A percentile compares a stretch with the other conserved stretches of the same genome.
Evolutionary conservation across 2,888 invertebrate genomes (phyloP).

Genomic region (Netelia melanura): DNA sequence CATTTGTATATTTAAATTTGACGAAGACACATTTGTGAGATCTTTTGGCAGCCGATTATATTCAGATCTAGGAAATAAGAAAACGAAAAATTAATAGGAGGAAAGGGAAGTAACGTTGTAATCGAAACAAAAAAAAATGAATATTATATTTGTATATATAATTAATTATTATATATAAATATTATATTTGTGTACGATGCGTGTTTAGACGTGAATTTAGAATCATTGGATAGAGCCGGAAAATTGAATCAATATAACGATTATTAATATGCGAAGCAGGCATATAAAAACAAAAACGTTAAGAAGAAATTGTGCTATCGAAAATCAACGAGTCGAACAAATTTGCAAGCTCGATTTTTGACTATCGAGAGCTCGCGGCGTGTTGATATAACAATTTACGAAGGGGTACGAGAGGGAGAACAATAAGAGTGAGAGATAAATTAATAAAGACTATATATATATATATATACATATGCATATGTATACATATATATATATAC

Average conservation of each 20-base stretch:
- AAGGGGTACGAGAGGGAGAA: constrained; percentile 53
- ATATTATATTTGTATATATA: constrained; percentile 55
- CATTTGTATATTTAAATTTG: background rate
- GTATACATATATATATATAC: constrained; percentile 69
- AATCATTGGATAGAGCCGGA: constrained; percentile 35
- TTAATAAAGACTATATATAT: constrained; percentile 76
- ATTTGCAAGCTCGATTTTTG: constrained; percentile 60
- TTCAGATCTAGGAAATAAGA: constrained; percentile 30
- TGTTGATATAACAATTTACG: constrained; percentile 50
- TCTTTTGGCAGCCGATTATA: constrained; percentile 25
- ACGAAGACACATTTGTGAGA: constrained; percentile 14
- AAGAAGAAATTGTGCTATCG: constrained; percentile 42
- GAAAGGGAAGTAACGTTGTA: background rate
- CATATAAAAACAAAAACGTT: constrained; percentile 46
- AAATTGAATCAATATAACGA: constrained; percentile 12
- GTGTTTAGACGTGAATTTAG: constrained; percentile 71
- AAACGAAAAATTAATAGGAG: background rate
- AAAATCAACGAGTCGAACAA: constrained; percentile 43
- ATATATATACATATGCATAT: background rate
- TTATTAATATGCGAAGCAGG: constrained; percentile 23
- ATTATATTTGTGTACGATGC: constrained; percentile 75
- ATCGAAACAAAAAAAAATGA: constrained; percentile 19
- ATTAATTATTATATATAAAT: constrained; percentile 68
- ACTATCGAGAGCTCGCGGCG: constrained; percentile 65
- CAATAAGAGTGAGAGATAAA: constrained; percentile 69